phyloP scores from a whole-genome alignment of 2,113 vertebrate species.

The Phylloscopus trochiloides region DNA sequence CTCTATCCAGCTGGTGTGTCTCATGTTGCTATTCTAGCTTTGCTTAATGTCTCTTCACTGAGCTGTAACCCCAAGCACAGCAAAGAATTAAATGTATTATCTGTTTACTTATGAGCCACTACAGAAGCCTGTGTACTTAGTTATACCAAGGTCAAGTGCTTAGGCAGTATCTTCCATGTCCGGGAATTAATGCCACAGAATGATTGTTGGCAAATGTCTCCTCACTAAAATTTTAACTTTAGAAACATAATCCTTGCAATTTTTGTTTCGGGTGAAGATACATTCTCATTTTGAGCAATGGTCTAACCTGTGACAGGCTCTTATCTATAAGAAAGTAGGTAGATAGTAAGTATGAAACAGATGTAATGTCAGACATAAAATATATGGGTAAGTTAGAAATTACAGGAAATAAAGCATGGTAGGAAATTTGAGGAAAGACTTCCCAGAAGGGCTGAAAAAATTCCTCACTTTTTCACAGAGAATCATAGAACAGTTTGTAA shows the following conservation, averaged over 20 bases:
- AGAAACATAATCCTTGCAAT: not conserved
- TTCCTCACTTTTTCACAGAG: not conserved
- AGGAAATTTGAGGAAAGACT: not conserved
- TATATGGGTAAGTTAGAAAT: not conserved
- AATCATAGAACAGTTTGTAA: not conserved
- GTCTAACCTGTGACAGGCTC: not conserved
- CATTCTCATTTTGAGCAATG: rapidly evolving
- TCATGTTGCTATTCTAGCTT: not conserved
- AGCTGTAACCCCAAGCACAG: not conserved
- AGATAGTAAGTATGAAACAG: not conserved
- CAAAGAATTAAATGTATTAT: not conserved
- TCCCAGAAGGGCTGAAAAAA: not conserved
- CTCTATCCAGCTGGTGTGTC: not conserved
- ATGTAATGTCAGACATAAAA: not conserved
- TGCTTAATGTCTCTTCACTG: not conserved
- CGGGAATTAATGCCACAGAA: not conserved
- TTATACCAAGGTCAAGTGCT: not conserved
- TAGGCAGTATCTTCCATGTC: not conserved
- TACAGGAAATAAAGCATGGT: not conserved
- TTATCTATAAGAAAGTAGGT: not conserved
- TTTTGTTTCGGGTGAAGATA: not conserved
- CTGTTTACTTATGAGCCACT: not conserved
- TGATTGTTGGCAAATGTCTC: not conserved
- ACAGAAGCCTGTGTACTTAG: not conserved
- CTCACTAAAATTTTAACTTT: not conserved